Evolutionary conservation across 2,888 invertebrate species (phyloP), one percentile per base, ranked within the genome.

Genomic region (Brachypalpus laphriformis): DNA sequence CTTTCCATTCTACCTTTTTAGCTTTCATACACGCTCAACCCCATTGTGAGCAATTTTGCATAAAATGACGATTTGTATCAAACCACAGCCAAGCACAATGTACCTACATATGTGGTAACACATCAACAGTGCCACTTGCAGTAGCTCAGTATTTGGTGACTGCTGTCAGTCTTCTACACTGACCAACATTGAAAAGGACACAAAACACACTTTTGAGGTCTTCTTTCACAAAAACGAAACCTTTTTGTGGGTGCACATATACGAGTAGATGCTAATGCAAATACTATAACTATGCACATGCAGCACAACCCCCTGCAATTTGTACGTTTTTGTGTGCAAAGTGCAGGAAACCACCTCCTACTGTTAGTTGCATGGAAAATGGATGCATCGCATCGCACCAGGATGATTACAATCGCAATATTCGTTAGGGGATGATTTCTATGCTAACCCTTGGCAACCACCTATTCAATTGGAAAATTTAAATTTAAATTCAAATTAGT

Each of bases 401-500:
- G 34, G 40, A 42, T 51, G 66, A 74, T 74, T 70, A 75, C 80
- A 75, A 80, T 80, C 54, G 45, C 65, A 66, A 51, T 59, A 70
- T 54, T 76, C 47, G 34, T 9, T 37, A 40, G 71, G 71, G 75
- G 75, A 56, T 81, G 81, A 71, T 71, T 85, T 70, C 70, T 54
- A 54, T 71, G 22, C 70, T n/a, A 28, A 14, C 76, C 68, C 65
- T 65, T 72, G 37, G 54, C 61, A 75, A 57, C 56, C 65, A 66
- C 63, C 77, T 77, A 86, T 80, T 87, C 87, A 81, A 70, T 87
- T 86, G 85, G 82, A 86, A 87, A 87, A 82, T 87, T 87, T 85
- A 86, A 86, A 88, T 87, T 88, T 83, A 87, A 88, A 88, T 88
- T 87, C 77, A 87, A 87, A 87, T 87, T 87, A 87, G 87, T 87